Percentiles rank a stretch among this genome's conserved stretches.
Conservation (phyloP, 2,113 vertebrate genomes). For the Apodemus speciosus region DNA sequence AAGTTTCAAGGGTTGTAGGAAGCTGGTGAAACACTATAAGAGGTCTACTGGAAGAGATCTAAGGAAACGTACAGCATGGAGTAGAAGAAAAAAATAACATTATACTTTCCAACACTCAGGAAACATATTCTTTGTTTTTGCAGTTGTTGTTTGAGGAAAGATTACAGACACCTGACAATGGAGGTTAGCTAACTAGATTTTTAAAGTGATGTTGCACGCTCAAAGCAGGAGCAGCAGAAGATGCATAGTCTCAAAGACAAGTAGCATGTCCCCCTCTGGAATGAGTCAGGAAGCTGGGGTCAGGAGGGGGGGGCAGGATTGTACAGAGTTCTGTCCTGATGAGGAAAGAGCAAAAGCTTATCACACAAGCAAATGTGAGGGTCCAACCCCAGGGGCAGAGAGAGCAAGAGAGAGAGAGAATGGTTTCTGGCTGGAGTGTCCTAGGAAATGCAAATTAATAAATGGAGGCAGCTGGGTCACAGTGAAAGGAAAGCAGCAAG, state of each 20-base stretch:
- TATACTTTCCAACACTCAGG: constrained; percentile 8
- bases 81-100: not conserved
- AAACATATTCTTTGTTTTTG: not conserved
- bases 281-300: not conserved
- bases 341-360: not conserved
- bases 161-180: not conserved
- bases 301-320: not conserved
- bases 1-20: not conserved
- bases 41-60: not conserved
- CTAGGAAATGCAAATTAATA: constrained; percentile 33
- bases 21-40: not conserved
- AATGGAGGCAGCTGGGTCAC: not conserved
- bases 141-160: not conserved
- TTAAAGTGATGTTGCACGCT: not conserved
- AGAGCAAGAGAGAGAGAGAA: not conserved
- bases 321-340: not conserved
- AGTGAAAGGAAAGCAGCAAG: not conserved
- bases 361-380: not conserved
- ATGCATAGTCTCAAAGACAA: not conserved
- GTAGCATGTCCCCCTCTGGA: not conserved
- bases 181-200: not conserved
- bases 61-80: not conserved
- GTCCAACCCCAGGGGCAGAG: not conserved
- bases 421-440: not conserved
- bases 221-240: not conserved